These are phyloP conservation scores for Phaetusa simplex DNA, from an alignment of 2,113 vertebrate genomes.

Conservation along the genomic window DNA sequence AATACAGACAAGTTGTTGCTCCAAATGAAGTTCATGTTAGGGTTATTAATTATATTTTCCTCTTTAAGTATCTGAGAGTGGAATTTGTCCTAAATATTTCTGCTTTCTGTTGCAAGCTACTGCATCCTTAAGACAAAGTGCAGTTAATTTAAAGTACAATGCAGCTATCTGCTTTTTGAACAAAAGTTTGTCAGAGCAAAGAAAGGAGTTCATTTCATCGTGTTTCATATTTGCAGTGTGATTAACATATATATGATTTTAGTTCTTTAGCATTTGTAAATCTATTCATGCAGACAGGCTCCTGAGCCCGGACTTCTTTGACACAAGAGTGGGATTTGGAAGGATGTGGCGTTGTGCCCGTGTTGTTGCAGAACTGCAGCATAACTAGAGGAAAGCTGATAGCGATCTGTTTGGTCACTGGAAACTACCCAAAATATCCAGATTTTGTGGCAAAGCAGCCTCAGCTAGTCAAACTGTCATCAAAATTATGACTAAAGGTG, in stretches of 20 bases:
- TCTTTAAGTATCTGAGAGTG: neutral
- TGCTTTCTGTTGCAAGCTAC: neutral
- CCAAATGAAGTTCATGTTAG: slow-evolving; percentile 9
- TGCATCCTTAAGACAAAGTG: slow-evolving; percentile 4
- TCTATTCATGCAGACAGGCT: neutral
- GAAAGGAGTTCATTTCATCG: neutral
- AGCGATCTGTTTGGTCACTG: neutral
- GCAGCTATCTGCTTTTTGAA: neutral
- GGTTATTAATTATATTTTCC: slow-evolving; percentile 12
- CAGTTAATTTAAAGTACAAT: slow-evolving; percentile 28
- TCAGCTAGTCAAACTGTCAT: neutral
- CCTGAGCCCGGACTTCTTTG: neutral
- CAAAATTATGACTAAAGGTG: neutral
- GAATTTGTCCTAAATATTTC: slow-evolving; percentile 30
- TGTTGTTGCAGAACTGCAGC: neutral
- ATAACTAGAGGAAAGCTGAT: neutral
- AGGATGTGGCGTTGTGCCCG: neutral
- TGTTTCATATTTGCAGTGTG: neutral
- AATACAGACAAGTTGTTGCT: neutral
- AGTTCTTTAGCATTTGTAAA: neutral
- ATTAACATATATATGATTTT: slow-evolving; percentile 38
- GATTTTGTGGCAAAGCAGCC: neutral
- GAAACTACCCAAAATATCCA: neutral
- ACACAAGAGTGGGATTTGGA: neutral
- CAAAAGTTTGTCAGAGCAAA: neutral